Percentiles rank a stretch among this genome's conserved stretches.
Conservation (phyloP, 2,113 vertebrate species). For the Canis aureus region DNA sequence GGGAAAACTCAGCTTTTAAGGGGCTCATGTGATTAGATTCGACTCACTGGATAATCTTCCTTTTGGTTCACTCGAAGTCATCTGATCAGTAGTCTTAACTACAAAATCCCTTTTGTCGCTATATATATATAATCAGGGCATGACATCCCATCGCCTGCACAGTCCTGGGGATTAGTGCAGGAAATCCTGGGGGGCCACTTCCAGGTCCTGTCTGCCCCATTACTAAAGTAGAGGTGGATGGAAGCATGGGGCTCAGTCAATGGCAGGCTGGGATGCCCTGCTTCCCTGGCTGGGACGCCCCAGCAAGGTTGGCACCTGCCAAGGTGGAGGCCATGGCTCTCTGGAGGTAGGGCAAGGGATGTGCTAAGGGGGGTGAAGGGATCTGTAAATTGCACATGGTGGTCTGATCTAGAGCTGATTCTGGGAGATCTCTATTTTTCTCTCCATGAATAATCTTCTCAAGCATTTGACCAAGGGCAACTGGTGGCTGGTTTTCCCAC, state of each 20-base stretch:
- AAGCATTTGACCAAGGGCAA: background rate
- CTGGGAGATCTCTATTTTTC: background rate
- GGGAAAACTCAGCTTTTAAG: background rate
- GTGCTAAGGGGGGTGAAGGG: background rate
- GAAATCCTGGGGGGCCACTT: background rate
- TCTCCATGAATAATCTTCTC: background rate
- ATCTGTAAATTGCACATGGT: background rate
- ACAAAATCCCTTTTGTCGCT: background rate
- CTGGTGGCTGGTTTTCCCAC: background rate
- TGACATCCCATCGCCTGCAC: background rate
- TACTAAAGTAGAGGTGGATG: background rate
- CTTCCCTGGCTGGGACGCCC: background rate
- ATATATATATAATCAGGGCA: background rate
- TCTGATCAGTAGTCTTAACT: background rate
- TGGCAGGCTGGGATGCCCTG: background rate
- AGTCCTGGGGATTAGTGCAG: background rate
- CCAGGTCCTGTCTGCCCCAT: background rate
- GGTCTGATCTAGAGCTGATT: too few species aligned
- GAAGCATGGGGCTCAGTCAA: fast-evolving
- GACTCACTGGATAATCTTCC: background rate
- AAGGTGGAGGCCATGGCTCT: background rate
- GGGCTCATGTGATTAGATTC: background rate
- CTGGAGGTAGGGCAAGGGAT: background rate
- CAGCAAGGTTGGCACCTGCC: background rate
- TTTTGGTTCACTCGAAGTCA: background rate